These are phyloP conservation scores for Anas platyrhynchos DNA, from an alignment of 2,113 vertebrate species.

Conservation along the genomic window DNA sequence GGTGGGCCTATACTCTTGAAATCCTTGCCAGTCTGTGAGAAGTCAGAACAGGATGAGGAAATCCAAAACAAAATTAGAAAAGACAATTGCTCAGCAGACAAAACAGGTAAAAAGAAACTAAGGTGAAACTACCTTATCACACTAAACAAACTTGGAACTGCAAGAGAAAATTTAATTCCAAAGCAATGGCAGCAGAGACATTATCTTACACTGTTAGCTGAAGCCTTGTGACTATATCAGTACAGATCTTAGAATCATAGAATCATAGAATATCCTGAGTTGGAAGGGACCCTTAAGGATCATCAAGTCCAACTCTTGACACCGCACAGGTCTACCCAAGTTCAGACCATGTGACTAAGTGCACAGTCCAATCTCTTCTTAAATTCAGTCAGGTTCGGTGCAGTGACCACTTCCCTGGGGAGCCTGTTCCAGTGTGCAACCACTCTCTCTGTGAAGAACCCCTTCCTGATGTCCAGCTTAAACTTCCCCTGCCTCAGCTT, in stretches of 20 bases:
- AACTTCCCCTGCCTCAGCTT: no score
- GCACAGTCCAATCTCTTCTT: no score
- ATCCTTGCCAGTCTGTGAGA: neutral
- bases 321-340: no score
- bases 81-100: neutral
- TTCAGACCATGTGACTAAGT: no score
- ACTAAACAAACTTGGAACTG: neutral
- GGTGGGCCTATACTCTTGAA: neutral
- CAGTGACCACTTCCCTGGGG: no score
- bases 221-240: neutral
- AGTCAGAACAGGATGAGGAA: neutral
- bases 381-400: no score
- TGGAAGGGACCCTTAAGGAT: no score
- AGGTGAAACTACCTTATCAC: neutral
- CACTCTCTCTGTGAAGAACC: no score
- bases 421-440: no score
- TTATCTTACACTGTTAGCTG: neutral
- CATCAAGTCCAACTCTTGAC: no score
- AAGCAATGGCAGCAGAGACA: neutral
- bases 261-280: no score
- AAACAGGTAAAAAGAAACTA: rapidly evolving
- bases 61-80: neutral
- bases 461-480: no score
- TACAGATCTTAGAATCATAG: neutral
- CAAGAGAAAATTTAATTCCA: neutral